These are phyloP conservation scores for Apostichopus californicus DNA, from an alignment of 35 echinoderm and acorn worm genomes.

Conservation along the genomic window DNA sequence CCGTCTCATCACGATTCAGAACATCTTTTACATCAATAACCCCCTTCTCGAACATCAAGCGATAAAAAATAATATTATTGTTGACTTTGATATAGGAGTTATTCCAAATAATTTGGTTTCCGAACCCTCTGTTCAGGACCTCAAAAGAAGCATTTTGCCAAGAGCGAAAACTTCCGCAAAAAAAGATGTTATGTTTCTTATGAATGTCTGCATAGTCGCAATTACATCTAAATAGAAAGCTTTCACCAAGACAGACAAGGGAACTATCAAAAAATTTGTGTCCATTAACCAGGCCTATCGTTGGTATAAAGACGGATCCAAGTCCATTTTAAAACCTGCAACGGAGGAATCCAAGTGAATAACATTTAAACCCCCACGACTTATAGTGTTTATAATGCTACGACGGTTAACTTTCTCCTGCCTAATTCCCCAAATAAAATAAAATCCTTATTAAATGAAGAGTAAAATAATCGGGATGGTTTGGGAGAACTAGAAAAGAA, in stretches of 20 bases:
- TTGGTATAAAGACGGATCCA: slow-evolving; percentile 1
- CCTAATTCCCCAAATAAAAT: no score
- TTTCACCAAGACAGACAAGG: no score
- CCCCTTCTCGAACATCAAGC: neutral
- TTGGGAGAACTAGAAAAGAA: no score
- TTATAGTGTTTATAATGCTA: no score
- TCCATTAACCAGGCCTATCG: neutral
- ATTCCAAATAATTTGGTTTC: no score
- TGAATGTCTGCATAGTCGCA: neutral
- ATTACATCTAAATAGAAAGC: neutral
- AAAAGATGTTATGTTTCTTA: neutral
- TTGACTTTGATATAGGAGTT: no score
- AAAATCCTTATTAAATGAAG: no score
- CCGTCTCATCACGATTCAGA: neutral
- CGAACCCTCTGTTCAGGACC: neutral
- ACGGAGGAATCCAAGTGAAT: neutral
- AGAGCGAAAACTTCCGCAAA: neutral
- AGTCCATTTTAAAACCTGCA: neutral
- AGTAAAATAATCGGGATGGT: no score
- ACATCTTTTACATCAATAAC: neutral
- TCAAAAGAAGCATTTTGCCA: no score
- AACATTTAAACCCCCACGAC: no score
- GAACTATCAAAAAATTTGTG: slow-evolving; percentile 11
- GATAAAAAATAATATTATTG: neutral
- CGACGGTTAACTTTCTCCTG: no score